Evolutionary conservation across 2,797 vertebrate species (phyloP).

Genomic region (Acomys russatus): DNA sequence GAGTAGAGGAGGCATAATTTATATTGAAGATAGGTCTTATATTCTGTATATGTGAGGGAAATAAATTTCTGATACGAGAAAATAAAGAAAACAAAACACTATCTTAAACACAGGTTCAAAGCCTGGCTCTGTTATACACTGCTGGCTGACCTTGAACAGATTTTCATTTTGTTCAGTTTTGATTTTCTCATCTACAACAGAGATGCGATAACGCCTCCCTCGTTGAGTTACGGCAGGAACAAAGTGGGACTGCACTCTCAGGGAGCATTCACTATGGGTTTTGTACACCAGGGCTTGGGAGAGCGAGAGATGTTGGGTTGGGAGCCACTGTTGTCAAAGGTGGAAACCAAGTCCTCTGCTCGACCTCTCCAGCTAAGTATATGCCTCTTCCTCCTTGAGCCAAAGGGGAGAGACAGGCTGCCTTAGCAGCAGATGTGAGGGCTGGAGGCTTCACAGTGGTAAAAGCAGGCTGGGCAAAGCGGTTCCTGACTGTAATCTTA

Average conservation of each 20-base stretch:
- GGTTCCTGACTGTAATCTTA: background rate
- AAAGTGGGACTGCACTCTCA: conserved; percentile 26
- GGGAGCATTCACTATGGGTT: background rate
- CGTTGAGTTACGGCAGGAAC: background rate
- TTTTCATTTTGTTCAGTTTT: conserved; percentile 38
- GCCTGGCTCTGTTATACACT: conserved; percentile 23
- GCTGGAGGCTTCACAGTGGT: background rate
- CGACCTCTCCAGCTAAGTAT: background rate
- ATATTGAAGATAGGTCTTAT: conserved; percentile 78
- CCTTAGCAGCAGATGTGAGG: background rate
- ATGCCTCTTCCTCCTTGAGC: background rate
- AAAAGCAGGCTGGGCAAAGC: background rate
- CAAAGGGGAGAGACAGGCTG: background rate
- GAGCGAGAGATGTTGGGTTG: background rate
- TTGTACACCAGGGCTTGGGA: background rate
- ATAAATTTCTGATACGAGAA: conserved; percentile 78
- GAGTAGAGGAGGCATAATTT: conserved; percentile 75
- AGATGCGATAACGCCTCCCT: conserved; percentile 17
- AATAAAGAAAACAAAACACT: conserved; percentile 56
- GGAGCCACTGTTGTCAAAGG: background rate
- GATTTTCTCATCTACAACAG: conserved; percentile 32
- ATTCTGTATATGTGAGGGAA: conserved; percentile 79
- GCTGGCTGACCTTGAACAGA: background rate
- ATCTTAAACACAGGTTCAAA: conserved; percentile 65
- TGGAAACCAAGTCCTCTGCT: background rate